A percentile compares a stretch with the other conserved stretches of the same genome.
Conservation (phyloP, 2,888 invertebrate species). For the Limenitis camilla region DNA sequence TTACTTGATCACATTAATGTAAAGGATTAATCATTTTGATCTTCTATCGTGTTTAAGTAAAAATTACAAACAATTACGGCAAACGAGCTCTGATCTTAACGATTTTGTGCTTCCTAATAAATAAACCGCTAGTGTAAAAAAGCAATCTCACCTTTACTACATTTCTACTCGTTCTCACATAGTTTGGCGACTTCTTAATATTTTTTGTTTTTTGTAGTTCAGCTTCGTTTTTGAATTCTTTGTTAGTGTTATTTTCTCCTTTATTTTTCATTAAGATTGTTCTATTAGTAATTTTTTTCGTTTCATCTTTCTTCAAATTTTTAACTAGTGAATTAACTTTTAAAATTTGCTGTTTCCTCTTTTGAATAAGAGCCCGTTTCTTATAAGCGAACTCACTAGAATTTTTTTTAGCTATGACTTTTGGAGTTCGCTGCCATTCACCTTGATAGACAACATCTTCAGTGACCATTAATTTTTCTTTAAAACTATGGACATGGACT, state of each 20-base stretch:
- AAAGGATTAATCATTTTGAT: no score
- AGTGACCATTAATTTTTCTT: constrained; percentile 38
- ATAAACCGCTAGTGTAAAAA: not conserved
- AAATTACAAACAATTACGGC: no score
- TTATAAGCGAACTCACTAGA: constrained; percentile 13
- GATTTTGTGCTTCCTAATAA: no score
- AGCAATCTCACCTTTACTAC: not conserved
- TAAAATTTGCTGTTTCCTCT: not conserved
- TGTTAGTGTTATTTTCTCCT: not conserved
- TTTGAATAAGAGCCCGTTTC: constrained; percentile 5
- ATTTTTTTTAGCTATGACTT: constrained; percentile 31
- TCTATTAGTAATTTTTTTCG: not conserved
- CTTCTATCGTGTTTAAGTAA: no score
- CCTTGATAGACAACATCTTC: constrained; percentile 65
- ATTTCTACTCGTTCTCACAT: not conserved
- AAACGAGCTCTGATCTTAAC: no score
- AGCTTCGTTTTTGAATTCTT: not conserved
- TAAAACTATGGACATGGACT: constrained; percentile 58
- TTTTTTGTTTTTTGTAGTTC: not conserved
- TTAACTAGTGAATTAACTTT: not conserved
- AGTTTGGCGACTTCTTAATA: not conserved
- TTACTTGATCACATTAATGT: no score
- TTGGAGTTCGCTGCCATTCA: constrained; percentile 45
- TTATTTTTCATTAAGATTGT: not conserved
- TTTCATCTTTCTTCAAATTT: not conserved